Base-by-base conservation (phyloP, 2,888 invertebrate species). In the Nomada ruficornis region DNA sequence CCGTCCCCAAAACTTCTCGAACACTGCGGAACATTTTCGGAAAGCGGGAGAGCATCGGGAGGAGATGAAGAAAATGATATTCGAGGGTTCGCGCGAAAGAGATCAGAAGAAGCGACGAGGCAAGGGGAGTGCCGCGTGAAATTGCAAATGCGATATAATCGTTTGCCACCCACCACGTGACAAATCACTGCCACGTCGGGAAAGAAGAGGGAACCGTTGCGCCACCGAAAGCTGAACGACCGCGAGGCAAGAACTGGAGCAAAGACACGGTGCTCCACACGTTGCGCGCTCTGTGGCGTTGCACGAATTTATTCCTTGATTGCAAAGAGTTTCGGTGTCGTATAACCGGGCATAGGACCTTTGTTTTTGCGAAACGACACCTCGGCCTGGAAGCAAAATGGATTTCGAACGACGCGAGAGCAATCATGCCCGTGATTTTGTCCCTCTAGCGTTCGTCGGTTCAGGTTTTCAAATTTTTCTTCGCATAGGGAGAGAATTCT, bases 111-210 rank as follows among this genome's bases (percentile, higher is more conserved):
- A 44, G 60, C 60, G 20, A 20, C 18, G 55, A 20, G 62, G 26
- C 26, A 57, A 52, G 20, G 60, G 20, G 52, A 62, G 84, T 80
- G 85, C 86, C 89, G 91, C 93, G 93, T 93, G 93, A 93, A 93
- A 93, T 93, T 91, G 92, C 89, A 93, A 93, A 93, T 93, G 92
- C 91, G 91, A 91, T 90, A 91, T 92, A 93, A 93, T 93, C 90
- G 90, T 89, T 88, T 88, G 92, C 93, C 93, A 93, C 93, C 93
- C 93, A 93, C 91, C 91, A 92, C 92, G 93, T 93, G 92, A 92
- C 93, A 92, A 93, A 93, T 93, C 92, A 92, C 89, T 86, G 74
- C 83, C 85, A 87, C 80, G 83, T 86, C 82, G 88, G 80, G 87
- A 89, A 90, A 89, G 91, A 90, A 89, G 88, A 72, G 83, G 88